phyloP scores from a whole-genome alignment of 1,140 invertebrate species.

The Aphelenchoides fujianensis region DNA sequence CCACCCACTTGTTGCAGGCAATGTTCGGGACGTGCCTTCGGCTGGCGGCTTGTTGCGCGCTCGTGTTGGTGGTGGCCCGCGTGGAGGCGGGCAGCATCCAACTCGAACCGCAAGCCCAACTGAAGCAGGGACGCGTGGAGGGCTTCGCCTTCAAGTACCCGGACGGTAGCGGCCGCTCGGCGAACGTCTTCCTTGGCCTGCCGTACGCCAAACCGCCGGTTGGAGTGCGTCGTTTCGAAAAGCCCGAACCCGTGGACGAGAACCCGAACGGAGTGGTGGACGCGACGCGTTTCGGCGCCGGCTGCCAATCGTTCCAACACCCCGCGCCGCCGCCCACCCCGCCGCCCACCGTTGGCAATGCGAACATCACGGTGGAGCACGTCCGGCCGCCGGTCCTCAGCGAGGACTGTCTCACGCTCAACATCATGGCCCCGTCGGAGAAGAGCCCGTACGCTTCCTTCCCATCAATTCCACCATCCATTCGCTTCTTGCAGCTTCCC shows the following conservation, averaged over 20 bases:
- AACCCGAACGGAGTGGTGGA: not conserved
- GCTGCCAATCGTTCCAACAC: conserved; percentile 9
- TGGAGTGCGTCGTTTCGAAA: conserved; percentile 18
- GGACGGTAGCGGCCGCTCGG: not conserved
- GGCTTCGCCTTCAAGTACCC: conserved; percentile 20
- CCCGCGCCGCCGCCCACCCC: not conserved
- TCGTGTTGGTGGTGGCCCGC: not conserved
- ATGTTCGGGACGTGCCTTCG: conserved; percentile 9
- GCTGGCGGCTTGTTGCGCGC: not conserved
- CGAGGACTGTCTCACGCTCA: conserved; percentile 92
- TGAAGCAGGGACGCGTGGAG: conserved; percentile 1
- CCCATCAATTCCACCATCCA: too few relatives aligned
- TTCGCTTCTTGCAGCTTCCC: too few relatives aligned
- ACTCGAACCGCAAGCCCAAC: not conserved
- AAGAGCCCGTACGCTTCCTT: too few relatives aligned
- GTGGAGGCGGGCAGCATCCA: not conserved
- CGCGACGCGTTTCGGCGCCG: conserved; percentile 5
- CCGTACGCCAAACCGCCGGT: conserved; percentile 21
- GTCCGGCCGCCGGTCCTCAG: conserved; percentile 64
- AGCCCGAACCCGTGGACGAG: not conserved
- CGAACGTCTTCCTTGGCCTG: conserved; percentile 25
- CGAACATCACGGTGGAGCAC: not conserved
- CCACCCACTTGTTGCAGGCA: too few relatives aligned
- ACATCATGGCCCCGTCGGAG: conserved; percentile 78
- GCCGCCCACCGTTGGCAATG: conserved; percentile 1